phyloP scores from a whole-genome alignment of 2,113 vertebrate genomes.

The Meriones unguiculatus region DNA sequence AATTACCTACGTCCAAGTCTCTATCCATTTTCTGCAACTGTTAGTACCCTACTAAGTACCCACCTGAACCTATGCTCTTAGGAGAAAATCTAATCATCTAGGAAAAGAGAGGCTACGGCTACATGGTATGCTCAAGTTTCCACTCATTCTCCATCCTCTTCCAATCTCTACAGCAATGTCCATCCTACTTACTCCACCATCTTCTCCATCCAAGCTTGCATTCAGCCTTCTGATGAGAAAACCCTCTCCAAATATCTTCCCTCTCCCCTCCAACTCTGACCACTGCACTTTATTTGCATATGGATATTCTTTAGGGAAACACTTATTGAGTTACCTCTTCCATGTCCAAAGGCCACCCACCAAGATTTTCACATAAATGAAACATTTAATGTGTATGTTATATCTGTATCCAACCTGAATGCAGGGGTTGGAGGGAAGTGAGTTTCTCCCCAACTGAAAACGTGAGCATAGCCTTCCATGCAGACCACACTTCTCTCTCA shows the following conservation, averaged over 20 bases:
- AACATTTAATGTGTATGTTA: constrained; percentile 70
- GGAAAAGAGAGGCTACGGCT: background rate
- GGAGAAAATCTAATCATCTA: background rate
- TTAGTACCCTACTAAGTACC: background rate
- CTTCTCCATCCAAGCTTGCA: background rate
- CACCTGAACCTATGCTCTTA: background rate
- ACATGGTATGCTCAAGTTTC: background rate
- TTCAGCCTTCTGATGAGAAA: background rate
- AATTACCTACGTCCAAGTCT: background rate
- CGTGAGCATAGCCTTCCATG: constrained; percentile 14
- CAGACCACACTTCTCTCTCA: background rate
- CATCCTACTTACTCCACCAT: background rate
- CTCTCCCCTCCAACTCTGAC: rapidly evolving
- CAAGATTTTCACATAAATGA: constrained; percentile 70
- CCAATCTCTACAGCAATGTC: background rate
- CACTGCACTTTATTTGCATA: background rate
- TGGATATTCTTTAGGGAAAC: constrained; percentile 7
- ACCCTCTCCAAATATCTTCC: background rate
- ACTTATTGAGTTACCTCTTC: background rate
- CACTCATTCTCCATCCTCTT: background rate
- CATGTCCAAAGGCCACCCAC: constrained; percentile 41
- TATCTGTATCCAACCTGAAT: constrained; percentile 46
- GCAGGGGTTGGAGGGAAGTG: constrained; percentile 22
- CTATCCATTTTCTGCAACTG: background rate
- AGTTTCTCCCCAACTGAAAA: background rate